Base-by-base conservation (phyloP, 1,140 invertebrate species). In the Brachionus rubens region DNA sequence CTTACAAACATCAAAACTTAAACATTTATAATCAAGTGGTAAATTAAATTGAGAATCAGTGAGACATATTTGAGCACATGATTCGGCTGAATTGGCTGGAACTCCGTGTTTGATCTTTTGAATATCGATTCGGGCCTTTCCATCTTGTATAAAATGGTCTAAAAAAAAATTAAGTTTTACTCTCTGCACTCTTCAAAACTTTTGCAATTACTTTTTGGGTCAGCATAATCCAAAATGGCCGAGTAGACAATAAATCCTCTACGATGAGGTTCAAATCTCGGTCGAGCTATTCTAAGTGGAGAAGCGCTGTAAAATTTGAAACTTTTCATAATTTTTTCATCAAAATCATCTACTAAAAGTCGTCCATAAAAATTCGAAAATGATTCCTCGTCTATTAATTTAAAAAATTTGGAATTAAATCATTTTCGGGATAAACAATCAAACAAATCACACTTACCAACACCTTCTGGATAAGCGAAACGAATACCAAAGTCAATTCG, bases 141-240 rank as follows among this genome's bases (percentile, higher is more conserved):
- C 50, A 41, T 72, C 50, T 21, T 50, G 33, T 14, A 33, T 72
- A 28, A 72, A 72, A 72, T 72, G 68, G 50, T 72, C 68, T 72
- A 72, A 33, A 40, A 21, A 19, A 24, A 47, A 16, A 36, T 24
- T 47, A 16, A 68, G 6, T 10, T 16, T 33, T 24, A 21, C 19
- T 6, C 19, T 52, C 24, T 70, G 21, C 1, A 1, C 40, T 24
- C 12, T 40, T 41, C 3, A 24, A 10, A 19, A 24, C 21, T 65
- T 21, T 30, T 26, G 30, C 16, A 12, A 40, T 50, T 72, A 72
- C 68, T 50, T 14, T 33, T 72, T 9, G 68, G 26, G 14, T 72
- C 68, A 12, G 68, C 43, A 24, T 12, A 16, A 19, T 72, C 30
- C 40, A 16, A 50, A 26, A 72, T 40, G 10, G 30, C 68, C 4